phyloP scores from a whole-genome alignment of 2,113 vertebrate species.

The Acanthisitta chloris region DNA sequence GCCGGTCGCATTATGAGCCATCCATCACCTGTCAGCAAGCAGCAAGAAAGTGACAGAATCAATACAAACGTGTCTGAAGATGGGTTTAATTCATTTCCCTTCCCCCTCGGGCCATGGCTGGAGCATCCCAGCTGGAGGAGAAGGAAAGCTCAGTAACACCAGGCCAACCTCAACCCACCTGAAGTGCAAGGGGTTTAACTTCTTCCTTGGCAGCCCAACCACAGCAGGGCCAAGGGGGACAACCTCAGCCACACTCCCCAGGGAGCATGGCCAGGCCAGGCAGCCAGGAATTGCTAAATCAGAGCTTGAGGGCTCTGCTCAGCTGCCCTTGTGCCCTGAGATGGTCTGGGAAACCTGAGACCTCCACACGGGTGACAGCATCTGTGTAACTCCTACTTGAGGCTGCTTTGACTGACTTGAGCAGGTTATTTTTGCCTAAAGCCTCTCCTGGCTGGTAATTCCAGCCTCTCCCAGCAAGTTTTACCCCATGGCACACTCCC shows the following conservation, averaged over 20 bases:
- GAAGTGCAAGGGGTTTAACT: background rate
- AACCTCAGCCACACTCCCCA: accelerated
- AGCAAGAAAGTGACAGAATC: slow-evolving; percentile 79
- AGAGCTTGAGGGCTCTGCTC: background rate
- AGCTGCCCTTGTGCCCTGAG: background rate
- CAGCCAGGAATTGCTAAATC: background rate
- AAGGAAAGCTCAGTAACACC: background rate
- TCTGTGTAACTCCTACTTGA: background rate
- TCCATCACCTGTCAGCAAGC: slow-evolving; percentile 79
- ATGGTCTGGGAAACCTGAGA: accelerated
- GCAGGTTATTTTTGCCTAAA: background rate
- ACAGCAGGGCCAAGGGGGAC: background rate
- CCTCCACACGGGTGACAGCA: background rate
- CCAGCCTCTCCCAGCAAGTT: background rate
- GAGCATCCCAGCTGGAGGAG: background rate
- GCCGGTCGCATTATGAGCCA: slow-evolving; percentile 72
- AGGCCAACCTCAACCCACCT: background rate
- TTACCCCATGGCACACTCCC: background rate
- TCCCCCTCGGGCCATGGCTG: slow-evolving; percentile 11
- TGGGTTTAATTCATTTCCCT: slow-evolving; percentile 77
- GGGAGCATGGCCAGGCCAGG: background rate
- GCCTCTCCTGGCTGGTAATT: background rate
- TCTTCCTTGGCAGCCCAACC: background rate
- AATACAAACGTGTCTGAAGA: slow-evolving; percentile 78
- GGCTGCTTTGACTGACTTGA: background rate